A percentile compares a stretch with the other conserved stretches of the same genome.
Evolutionary conservation across 30 jellyfish, hydroid and myxozoan genomes (phyloP).

Genomic region (Hydractinia symbiolongicarpus): DNA sequence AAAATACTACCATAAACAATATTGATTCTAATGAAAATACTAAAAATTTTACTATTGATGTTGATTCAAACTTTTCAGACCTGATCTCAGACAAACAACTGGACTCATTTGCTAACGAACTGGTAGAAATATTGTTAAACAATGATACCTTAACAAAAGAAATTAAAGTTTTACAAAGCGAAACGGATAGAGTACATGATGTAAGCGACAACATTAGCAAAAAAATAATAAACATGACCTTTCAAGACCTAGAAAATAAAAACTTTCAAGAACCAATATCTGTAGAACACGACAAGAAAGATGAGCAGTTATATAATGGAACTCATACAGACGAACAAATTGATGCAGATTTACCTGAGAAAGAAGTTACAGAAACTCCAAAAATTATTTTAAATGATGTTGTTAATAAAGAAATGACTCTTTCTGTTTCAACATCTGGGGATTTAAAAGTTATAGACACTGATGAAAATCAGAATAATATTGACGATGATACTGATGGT

Average conservation of each 20-base stretch:
- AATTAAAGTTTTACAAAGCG: not conserved
- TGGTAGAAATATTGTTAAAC: not conserved
- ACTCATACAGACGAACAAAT: not conserved
- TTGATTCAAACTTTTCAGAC: not conserved
- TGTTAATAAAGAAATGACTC: constrained; percentile 5
- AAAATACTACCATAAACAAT: too few species aligned
- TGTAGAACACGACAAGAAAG: not conserved
- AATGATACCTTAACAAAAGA: not conserved
- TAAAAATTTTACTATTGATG: too few species aligned
- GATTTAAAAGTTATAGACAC: constrained; percentile 5
- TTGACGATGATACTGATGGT: not conserved
- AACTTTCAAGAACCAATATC: not conserved
- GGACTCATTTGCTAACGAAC: constrained; percentile 5
- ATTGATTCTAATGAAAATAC: too few species aligned
- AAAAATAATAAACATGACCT: not conserved
- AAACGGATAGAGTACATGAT: not conserved
- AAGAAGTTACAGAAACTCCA: not conserved
- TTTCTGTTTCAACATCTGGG: not conserved
- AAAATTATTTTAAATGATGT: not conserved
- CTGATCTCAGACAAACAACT: too few species aligned
- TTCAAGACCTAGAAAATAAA: not conserved
- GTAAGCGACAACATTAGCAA: not conserved
- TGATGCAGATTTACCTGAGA: not conserved
- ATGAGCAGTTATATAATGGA: not conserved
- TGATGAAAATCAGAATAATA: constrained; percentile 5